Base-by-base conservation (phyloP, 2,113 vertebrate species). In the Furnarius figulus region DNA sequence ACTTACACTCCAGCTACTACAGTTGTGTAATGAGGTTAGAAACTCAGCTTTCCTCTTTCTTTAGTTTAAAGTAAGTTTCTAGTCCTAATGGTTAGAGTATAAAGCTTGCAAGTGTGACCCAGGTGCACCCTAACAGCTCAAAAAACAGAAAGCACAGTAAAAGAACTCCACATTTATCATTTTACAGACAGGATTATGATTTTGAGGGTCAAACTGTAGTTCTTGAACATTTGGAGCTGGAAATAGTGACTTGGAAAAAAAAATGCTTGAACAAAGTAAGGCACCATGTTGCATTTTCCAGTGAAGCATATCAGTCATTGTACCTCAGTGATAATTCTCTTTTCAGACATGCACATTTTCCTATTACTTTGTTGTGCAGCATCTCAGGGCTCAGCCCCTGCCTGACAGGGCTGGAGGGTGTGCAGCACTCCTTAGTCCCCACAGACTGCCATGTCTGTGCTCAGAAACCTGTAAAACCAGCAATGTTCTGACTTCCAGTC, bases 11-110 rank as follows among this genome's bases (percentile, higher is more conserved):
- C 91, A 95, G 91, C 94, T 95, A 91, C 93, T 93, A 61, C 84
- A 95, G 87, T 87, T 92, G 87, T 93, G 87, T 97, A 97, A 96
- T 93, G 87, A 95, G 91, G 95, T 95, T 93, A 94, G 93, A 96
- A 97, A 91, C 84, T 91, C 87, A 79, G 93, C 84, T 96, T 95
- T 93, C 76, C 86, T 91, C 75, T 88, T 97, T 78, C 93, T 95
- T 96, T 92, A 94, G 91, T 77, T 92, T 92, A 79, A 97, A 92
- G 90, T 85, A 81, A 72, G 89, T 85, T 93, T 89, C 84, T 94
- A 82, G 80, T 96, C 81, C 84, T 97, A 94, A 87, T 95, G 89
- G 74, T 94, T 95, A 85, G 70, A 89, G 77, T 82, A 87, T 85
- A 95, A 95, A 97, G 94, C 91, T 96, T 95, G 81, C 81, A 96